Conservation (phyloP, 2,797 vertebrate genomes). For the Bucorvus abyssinicus region DNA sequence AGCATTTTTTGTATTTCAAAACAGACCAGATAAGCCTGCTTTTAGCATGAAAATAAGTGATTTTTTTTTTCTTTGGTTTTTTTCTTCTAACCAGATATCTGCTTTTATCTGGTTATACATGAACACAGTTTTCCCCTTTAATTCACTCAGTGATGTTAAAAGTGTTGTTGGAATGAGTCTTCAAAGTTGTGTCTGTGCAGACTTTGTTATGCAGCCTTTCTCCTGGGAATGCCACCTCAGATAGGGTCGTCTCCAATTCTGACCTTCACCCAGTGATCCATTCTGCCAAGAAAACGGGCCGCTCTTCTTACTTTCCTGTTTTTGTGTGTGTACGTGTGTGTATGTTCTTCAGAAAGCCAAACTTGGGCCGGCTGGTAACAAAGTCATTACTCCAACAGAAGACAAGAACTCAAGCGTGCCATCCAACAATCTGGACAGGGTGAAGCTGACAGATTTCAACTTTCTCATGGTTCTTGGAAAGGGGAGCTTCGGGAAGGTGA, state of each 20-base stretch:
- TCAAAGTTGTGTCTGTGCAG: not conserved
- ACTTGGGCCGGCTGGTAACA: constrained; percentile 91
- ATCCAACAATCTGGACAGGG: constrained; percentile 89
- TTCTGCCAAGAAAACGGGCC: not conserved
- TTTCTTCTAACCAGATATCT: not conserved
- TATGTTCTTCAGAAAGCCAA: constrained; percentile 89
- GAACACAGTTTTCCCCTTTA: not conserved
- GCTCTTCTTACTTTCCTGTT: constrained; percentile 22
- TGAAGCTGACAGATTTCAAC: constrained; percentile 93
- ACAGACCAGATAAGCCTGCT: not conserved
- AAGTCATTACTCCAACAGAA: constrained; percentile 89
- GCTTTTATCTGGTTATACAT: not conserved
- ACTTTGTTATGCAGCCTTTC: not conserved
- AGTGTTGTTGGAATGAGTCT: constrained; percentile 30
- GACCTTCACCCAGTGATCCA: not conserved
- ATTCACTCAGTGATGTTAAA: not conserved
- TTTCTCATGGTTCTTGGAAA: constrained; percentile 97
- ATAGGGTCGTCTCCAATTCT: not conserved
- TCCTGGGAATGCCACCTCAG: not conserved
- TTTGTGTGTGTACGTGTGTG: constrained; percentile 47
- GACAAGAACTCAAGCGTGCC: constrained; percentile 85
- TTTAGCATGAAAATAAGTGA: not conserved
- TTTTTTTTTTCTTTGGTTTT: not conserved
- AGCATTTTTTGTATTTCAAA: not conserved
- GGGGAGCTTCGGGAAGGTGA: constrained; percentile 97